These are phyloP conservation scores for Cyprinodon tularosa DNA, from an alignment of 2,113 vertebrate genomes.

Conservation along the genomic window DNA sequence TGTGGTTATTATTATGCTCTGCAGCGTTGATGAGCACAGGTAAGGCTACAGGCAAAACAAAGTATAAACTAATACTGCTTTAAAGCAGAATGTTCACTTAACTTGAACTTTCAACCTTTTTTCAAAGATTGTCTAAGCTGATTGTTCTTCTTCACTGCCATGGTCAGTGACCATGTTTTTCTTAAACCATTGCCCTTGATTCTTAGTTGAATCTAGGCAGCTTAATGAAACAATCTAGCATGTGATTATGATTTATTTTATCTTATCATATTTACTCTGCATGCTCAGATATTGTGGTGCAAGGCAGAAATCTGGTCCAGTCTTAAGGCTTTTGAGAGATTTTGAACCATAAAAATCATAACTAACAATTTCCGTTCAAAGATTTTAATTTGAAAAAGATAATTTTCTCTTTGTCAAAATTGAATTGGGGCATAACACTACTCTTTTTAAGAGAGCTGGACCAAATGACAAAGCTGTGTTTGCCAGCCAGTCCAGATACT, in stretches of 20 bases:
- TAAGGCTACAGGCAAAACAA: constrained; percentile 23
- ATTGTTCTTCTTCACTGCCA: background rate
- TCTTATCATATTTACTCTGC: background rate
- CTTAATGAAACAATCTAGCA: background rate
- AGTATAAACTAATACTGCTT: background rate
- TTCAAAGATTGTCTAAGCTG: too few relatives aligned
- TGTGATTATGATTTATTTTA: background rate
- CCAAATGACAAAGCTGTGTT: too few relatives aligned
- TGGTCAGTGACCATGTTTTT: background rate
- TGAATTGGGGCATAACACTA: too few relatives aligned
- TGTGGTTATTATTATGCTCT: constrained; percentile 22
- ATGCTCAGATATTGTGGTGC: background rate
- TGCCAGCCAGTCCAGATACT: too few relatives aligned
- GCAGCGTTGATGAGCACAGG: constrained; percentile 42
- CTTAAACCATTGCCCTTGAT: background rate
- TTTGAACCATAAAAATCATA: too few relatives aligned
- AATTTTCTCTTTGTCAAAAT: too few relatives aligned
- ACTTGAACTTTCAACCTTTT: background rate
- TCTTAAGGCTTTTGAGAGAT: background rate
- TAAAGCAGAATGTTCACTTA: background rate
- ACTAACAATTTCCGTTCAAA: too few relatives aligned
- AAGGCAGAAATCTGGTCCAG: background rate
- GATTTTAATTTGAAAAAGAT: too few relatives aligned
- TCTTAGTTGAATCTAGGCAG: background rate
- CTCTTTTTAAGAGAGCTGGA: too few relatives aligned